Evolutionary conservation across 2,113 vertebrate genomes (phyloP).

Genomic region (Tragelaphus strepsiceros): DNA sequence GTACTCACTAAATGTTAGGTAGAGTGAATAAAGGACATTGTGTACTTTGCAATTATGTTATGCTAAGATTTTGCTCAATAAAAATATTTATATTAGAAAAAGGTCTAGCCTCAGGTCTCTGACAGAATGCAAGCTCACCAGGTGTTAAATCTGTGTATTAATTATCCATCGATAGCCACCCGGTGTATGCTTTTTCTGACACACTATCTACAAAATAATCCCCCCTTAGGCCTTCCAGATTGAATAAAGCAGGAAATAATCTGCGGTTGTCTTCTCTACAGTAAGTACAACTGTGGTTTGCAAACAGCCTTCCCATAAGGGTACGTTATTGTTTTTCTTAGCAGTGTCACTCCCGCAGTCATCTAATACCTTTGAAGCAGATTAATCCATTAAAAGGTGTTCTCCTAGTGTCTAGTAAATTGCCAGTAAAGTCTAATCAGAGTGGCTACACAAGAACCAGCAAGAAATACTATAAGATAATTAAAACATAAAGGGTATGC

Average conservation of each 20-base stretch:
- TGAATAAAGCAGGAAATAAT: slow-evolving; percentile 30
- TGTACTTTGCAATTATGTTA: not conserved
- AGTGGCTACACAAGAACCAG: slow-evolving; percentile 59
- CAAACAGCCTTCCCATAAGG: slow-evolving; percentile 53
- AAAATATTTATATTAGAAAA: slow-evolving; percentile 39
- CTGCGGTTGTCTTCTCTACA: not conserved
- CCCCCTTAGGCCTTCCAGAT: not conserved
- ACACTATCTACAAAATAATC: not conserved
- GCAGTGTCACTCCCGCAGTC: slow-evolving; percentile 42
- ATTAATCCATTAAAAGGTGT: slow-evolving; percentile 75
- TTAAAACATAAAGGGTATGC: slow-evolving; percentile 81
- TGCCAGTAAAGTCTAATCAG: slow-evolving; percentile 64
- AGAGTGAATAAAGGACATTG: not conserved
- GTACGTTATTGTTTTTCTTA: slow-evolving; percentile 45
- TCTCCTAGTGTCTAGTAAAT: slow-evolving; percentile 69
- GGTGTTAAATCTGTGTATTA: slow-evolving; percentile 60
- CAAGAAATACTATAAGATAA: slow-evolving; percentile 76
- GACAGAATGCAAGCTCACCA: not conserved
- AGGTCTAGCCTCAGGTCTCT: slow-evolving; percentile 34
- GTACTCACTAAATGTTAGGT: not conserved
- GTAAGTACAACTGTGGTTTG: slow-evolving; percentile 26
- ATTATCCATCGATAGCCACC: slow-evolving; percentile 49
- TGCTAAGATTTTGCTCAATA: not conserved
- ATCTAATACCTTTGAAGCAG: slow-evolving; percentile 63
- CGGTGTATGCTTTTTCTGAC: slow-evolving; percentile 38